phyloP scores from a whole-genome alignment of 1,140 invertebrate genomes.

The Coenobita brevimanus region DNA sequence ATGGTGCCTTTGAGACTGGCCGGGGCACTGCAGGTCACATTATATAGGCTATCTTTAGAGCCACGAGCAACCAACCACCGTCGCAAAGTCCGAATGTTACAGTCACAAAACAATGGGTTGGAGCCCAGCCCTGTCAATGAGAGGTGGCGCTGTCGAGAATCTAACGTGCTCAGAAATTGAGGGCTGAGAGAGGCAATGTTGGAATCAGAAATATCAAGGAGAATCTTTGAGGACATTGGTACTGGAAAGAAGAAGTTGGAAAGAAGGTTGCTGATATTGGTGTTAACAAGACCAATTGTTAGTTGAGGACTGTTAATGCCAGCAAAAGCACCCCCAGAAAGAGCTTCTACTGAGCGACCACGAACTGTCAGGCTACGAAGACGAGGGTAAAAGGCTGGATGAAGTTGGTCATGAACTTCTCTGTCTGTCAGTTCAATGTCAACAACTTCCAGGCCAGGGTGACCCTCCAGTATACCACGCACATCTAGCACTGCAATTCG shows the following conservation, averaged over 20 bases:
- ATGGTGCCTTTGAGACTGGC: slow-evolving; percentile 80
- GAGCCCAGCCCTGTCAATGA: slow-evolving; percentile 81
- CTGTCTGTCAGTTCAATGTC: slow-evolving; percentile 91
- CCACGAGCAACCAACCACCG: slow-evolving; percentile 80
- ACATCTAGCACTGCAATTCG: slow-evolving; percentile 87
- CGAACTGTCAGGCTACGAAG: slow-evolving; percentile 83
- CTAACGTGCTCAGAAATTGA: slow-evolving; percentile 84
- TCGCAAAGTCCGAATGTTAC: slow-evolving; percentile 84
- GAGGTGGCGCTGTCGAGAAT: slow-evolving; percentile 84
- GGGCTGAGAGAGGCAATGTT: slow-evolving; percentile 83
- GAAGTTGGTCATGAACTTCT: slow-evolving; percentile 86
- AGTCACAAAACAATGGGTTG: slow-evolving; percentile 90
- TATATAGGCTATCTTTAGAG: slow-evolving; percentile 50
- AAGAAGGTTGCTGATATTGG: slow-evolving; percentile 84
- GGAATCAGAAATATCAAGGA: slow-evolving; percentile 85
- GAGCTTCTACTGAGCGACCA: slow-evolving; percentile 83
- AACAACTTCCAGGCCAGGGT: slow-evolving; percentile 75
- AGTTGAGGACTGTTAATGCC: slow-evolving; percentile 81
- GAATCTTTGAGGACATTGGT: slow-evolving; percentile 88
- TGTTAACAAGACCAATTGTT: slow-evolving; percentile 84
- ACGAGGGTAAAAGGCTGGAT: slow-evolving; percentile 84
- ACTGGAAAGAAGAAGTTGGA: slow-evolving; percentile 88
- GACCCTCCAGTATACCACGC: slow-evolving; percentile 81
- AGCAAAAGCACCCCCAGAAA: slow-evolving; percentile 87
- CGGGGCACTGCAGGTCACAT: slow-evolving; percentile 79